Base-by-base conservation (phyloP, 2,113 vertebrate species). In the Pluvianellus socialis region DNA sequence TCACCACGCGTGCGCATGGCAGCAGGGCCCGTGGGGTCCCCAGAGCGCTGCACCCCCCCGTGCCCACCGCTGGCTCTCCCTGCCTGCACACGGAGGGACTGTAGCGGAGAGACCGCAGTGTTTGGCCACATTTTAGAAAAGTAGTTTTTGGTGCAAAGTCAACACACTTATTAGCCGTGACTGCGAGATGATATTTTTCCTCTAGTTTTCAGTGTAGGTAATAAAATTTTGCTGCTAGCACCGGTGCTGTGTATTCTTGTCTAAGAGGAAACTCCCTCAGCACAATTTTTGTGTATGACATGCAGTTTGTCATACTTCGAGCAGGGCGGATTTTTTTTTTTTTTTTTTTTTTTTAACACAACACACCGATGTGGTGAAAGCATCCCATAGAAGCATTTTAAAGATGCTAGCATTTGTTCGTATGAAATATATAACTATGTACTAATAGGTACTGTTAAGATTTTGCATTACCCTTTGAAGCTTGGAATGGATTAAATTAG, bases 1-100 rank as follows among this genome's bases (percentile, higher is more conserved):
- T 47, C 28, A 9, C 35, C 2, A 1, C n/a, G 23, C 1, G 0
- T 1, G 14, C 0, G 0, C 32, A 35, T 35, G 1, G 1, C 22
- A 24, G 72, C 53, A 14, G 61, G 38, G 22, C 55, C 71, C 2
- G 0, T 3, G 1, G 0, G 24, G 8, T 52, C 38, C 66, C 44
- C 7, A 1, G 1, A 27, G 45, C 4, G 3, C 66, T 53, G 79
- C 45, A 23, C 20, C 50, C 38, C 1, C 0, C 3, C 15, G 2
- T 11, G 44, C 45, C 23, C 66, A 26, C 44, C 24, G 44, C 45
- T 15, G 23, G 23, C 27, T 7, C 35, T 33, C 10, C 38, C 38
- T 0, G 1, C 42, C 49, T 5, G n/a, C 50, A 16, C 2, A 0
- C 1, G 3, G 11, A 0, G 10, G 24, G 4, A 17, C 50, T 11